Conservation (phyloP, 2,888 invertebrate species). For the Phytoseiulus persimilis region DNA sequence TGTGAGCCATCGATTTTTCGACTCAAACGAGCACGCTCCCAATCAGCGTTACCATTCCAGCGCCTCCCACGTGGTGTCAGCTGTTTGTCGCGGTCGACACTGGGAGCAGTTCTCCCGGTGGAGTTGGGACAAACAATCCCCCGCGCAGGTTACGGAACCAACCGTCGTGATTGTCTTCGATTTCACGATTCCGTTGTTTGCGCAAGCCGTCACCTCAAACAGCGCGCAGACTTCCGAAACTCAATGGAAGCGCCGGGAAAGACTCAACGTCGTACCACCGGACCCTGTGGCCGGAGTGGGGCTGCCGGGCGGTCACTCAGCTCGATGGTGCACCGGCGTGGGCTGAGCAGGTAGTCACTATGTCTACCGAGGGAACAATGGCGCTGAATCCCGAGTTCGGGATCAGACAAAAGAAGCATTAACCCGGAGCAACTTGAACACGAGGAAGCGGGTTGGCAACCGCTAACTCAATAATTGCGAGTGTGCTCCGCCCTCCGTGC, state of each 20-base stretch:
- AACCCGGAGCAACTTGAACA: neutral
- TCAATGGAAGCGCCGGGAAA: too few relatives aligned
- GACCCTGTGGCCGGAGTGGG: too few relatives aligned
- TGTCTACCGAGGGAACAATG: neutral
- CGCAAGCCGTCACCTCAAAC: too few relatives aligned
- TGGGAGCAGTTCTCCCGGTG: too few relatives aligned
- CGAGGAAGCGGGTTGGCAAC: neutral
- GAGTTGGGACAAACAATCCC: too few relatives aligned
- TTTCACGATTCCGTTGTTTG: too few relatives aligned
- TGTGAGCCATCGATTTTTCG: neutral
- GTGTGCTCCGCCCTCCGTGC: neutral
- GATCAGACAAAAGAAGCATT: neutral
- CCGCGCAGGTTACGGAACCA: too few relatives aligned
- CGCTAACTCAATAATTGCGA: neutral
- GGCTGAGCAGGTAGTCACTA: neutral
- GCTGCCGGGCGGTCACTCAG: too few relatives aligned
- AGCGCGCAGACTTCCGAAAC: too few relatives aligned
- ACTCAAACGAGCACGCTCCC: neutral
- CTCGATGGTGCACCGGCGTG: neutral
- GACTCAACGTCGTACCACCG: too few relatives aligned
- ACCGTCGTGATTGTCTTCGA: too few relatives aligned
- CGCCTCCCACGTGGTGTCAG: neutral
- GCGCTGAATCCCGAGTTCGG: neutral
- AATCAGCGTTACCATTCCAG: neutral
- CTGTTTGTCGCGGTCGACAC: neutral